A percentile compares a stretch with the other conserved stretches of the same genome.
phyloP scores from a whole-genome alignment of 2,888 invertebrate genomes.

The Lomographa bimaculata region DNA sequence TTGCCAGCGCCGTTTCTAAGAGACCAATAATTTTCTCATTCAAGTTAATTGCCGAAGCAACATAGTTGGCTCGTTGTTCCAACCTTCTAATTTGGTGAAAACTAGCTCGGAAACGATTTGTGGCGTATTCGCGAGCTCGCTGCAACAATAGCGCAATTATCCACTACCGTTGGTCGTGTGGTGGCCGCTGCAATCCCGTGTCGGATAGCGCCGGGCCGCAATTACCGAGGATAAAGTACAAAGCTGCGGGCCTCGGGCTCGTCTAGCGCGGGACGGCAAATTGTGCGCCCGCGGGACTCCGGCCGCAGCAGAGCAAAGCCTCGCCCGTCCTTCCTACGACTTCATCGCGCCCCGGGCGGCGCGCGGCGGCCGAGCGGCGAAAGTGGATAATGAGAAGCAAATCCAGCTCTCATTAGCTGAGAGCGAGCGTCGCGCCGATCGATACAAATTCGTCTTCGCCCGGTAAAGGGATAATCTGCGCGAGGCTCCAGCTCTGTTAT shows the following conservation, averaged over 20 bases:
- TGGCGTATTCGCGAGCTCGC: slow-evolving; percentile 53
- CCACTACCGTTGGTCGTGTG: slow-evolving; percentile 68
- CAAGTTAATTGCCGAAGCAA: slow-evolving; percentile 69
- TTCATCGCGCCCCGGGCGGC: slow-evolving; percentile 74
- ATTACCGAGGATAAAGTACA: slow-evolving; percentile 76
- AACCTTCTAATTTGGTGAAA: slow-evolving; percentile 66
- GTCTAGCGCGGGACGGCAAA: slow-evolving; percentile 61
- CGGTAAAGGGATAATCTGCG: slow-evolving; percentile 78
- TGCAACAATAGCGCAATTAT: slow-evolving; percentile 78
- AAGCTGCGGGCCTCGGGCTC: slow-evolving; percentile 63
- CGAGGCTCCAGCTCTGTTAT: slow-evolving; percentile 71
- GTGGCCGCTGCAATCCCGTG: slow-evolving; percentile 50
- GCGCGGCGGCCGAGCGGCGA: too few relatives aligned
- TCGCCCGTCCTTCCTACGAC: slow-evolving; percentile 62
- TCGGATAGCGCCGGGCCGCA: slow-evolving; percentile 61
- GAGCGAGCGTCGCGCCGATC: slow-evolving; percentile 72
- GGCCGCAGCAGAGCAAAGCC: slow-evolving; percentile 13
- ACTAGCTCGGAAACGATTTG: slow-evolving; percentile 66
- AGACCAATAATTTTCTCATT: slow-evolving; percentile 67
- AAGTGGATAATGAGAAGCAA: slow-evolving; percentile 82
- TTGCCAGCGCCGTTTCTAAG: slow-evolving; percentile 45
- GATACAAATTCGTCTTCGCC: slow-evolving; percentile 77
- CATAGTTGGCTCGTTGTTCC: slow-evolving; percentile 56
- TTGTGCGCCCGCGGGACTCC: slow-evolving; percentile 65
- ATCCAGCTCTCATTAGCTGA: slow-evolving; percentile 78